phyloP scores from a whole-genome alignment of 92 coral and sea anemone genomes.

The Porites lobata region DNA sequence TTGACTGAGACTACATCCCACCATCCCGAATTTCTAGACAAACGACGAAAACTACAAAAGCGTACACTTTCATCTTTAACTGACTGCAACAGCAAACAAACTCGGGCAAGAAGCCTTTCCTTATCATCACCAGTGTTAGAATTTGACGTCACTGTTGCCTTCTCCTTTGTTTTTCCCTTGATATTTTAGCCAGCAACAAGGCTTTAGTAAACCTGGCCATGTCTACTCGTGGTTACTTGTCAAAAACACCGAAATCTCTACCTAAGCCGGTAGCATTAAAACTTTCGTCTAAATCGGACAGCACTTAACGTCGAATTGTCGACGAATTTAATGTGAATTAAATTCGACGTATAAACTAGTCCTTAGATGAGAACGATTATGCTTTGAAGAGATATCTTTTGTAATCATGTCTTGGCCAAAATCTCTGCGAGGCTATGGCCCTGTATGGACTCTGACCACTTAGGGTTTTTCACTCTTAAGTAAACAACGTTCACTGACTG shows the following conservation, averaged over 20 bases:
- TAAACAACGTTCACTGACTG: too few relatives aligned
- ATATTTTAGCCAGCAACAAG: conserved; percentile 18
- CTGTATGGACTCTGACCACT: too few relatives aligned
- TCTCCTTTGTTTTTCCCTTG: conserved; percentile 21
- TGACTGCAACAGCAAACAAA: conserved; percentile 34
- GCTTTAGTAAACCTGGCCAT: background rate
- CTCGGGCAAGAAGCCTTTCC: conserved; percentile 38
- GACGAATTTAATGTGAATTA: background rate
- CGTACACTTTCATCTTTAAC: conserved; percentile 4
- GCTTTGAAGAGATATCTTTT: too few relatives aligned
- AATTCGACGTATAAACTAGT: background rate
- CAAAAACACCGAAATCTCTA: background rate
- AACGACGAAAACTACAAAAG: conserved; percentile 52
- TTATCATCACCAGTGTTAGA: conserved; percentile 23
- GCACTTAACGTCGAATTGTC: background rate
- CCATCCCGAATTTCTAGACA: too few relatives aligned
- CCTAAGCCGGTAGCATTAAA: background rate
- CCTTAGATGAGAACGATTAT: background rate
- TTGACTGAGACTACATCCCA: too few relatives aligned
- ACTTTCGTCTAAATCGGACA: background rate
- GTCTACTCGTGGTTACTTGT: background rate
- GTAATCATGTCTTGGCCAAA: too few relatives aligned
- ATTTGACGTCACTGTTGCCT: conserved; percentile 6
- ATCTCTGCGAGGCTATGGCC: too few relatives aligned
- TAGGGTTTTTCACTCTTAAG: too few relatives aligned